These are phyloP conservation scores for Petrophora chlorosata DNA, from an alignment of 2,888 invertebrate genomes.

Conservation along the genomic window DNA sequence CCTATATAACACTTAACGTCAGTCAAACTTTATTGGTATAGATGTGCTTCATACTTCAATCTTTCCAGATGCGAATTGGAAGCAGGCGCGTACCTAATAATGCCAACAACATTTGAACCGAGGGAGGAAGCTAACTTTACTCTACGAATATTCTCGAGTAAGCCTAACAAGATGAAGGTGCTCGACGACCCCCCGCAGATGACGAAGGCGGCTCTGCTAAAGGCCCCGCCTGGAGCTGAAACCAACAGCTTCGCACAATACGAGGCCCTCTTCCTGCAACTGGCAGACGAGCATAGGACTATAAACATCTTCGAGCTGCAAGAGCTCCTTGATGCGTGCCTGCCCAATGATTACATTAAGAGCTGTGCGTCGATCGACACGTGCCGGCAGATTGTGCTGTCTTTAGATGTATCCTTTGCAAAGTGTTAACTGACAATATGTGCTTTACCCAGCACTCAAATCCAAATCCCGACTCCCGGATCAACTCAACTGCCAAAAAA, in stretches of 20 bases:
- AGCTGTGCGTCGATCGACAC: slow-evolving; percentile 97
- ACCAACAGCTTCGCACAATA: slow-evolving; percentile 92
- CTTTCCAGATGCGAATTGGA: slow-evolving; percentile 89
- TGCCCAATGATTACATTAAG: slow-evolving; percentile 97
- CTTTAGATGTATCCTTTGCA: slow-evolving; percentile 92
- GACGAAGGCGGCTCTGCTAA: slow-evolving; percentile 89
- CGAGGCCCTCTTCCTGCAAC: slow-evolving; percentile 94
- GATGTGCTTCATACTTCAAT: background rate
- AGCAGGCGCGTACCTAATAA: slow-evolving; percentile 91
- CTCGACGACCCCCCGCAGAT: slow-evolving; percentile 87
- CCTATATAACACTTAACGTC: too few relatives aligned
- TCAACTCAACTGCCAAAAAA: too few relatives aligned
- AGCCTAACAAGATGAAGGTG: slow-evolving; percentile 89
- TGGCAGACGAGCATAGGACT: slow-evolving; percentile 95
- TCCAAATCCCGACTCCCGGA: too few relatives aligned
- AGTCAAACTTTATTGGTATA: too few relatives aligned
- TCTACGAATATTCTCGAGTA: slow-evolving; percentile 90
- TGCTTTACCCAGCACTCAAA: background rate
- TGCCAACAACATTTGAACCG: slow-evolving; percentile 96
- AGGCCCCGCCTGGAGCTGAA: slow-evolving; percentile 88
- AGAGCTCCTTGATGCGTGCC: slow-evolving; percentile 93
- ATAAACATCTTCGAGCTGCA: slow-evolving; percentile 96
- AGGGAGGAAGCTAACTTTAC: slow-evolving; percentile 95
- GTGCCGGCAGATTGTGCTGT: slow-evolving; percentile 94
- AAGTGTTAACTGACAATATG: background rate